phyloP scores from a whole-genome alignment of 2,797 vertebrate genomes.

The Malacoraja senta region DNA sequence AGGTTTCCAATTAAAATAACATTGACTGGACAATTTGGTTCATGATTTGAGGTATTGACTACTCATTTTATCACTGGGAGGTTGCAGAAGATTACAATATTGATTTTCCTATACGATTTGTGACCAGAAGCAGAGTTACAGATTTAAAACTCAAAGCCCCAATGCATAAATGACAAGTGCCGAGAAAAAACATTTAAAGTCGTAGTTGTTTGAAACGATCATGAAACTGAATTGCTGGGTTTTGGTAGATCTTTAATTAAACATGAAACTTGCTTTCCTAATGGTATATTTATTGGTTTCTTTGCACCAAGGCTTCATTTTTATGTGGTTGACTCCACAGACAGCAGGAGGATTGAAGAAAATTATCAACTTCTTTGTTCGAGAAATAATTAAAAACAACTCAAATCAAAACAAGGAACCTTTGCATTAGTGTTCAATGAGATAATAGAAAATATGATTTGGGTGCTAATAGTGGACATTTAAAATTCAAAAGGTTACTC shows the following conservation, averaged over 20 bases:
- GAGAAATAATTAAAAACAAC: not conserved
- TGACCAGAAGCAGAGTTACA: no score
- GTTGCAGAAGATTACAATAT: slow-evolving; percentile 25
- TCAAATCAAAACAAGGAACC: not conserved
- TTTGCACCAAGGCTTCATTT: not conserved
- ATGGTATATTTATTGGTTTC: not conserved
- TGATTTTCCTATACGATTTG: not conserved
- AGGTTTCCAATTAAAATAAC: slow-evolving; percentile 19
- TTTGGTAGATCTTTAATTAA: not conserved
- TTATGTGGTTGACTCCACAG: not conserved
- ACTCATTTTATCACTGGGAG: not conserved
- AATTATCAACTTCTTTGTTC: not conserved
- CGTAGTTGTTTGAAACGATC: not conserved
- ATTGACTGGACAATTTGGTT: not conserved
- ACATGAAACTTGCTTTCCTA: not conserved
- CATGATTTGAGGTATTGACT: not conserved
- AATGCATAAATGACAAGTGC: no score
- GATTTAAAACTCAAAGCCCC: no score
- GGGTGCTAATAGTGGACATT: not conserved
- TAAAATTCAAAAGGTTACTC: not conserved
- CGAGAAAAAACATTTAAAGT: no score
- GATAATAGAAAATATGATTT: not conserved
- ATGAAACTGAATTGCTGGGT: not conserved
- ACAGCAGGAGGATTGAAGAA: not conserved
- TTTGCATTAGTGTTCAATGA: not conserved